Evolutionary conservation across 2,113 vertebrate species (phyloP).

Genomic region (Notothenia coriiceps): DNA sequence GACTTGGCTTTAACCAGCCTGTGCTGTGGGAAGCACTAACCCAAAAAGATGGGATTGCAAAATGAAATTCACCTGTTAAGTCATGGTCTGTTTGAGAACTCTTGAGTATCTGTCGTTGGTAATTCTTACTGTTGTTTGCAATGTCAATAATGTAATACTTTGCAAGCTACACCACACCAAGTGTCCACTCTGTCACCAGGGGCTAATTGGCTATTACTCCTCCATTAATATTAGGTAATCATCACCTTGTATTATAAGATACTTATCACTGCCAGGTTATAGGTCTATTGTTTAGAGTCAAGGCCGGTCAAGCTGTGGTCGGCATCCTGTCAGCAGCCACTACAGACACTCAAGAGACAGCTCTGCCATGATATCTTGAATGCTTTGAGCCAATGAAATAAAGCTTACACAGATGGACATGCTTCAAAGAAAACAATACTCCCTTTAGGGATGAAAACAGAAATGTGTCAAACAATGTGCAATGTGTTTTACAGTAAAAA

Average conservation of each 20-base stretch:
- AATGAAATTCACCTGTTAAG: background rate
- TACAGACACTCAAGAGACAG: constrained; percentile 10
- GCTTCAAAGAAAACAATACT: constrained; percentile 15
- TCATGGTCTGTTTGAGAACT: constrained; percentile 8
- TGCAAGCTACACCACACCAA: background rate
- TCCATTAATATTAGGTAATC: constrained; percentile 6
- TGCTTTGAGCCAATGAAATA: background rate
- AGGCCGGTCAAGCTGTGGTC: background rate
- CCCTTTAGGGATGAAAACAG: constrained; percentile 9
- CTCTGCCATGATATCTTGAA: constrained; percentile 10
- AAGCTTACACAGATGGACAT: background rate
- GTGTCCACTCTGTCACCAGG: background rate
- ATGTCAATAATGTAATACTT: background rate
- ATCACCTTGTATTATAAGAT: constrained; percentile 12
- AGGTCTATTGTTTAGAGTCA: constrained; percentile 8
- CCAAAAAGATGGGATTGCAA: too few species aligned
- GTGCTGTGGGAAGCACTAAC: too few species aligned
- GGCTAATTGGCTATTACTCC: constrained; percentile 1
- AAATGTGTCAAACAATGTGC: background rate
- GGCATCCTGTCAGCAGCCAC: constrained; percentile 30
- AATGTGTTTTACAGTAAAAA: too few species aligned
- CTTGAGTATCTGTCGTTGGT: background rate
- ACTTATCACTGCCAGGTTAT: constrained; percentile 7
- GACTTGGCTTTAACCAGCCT: too few species aligned
- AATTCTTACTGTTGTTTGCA: background rate